Base-by-base conservation (phyloP, 53 echinoderm and acorn worm species). In the Luidia sarsii region DNA sequence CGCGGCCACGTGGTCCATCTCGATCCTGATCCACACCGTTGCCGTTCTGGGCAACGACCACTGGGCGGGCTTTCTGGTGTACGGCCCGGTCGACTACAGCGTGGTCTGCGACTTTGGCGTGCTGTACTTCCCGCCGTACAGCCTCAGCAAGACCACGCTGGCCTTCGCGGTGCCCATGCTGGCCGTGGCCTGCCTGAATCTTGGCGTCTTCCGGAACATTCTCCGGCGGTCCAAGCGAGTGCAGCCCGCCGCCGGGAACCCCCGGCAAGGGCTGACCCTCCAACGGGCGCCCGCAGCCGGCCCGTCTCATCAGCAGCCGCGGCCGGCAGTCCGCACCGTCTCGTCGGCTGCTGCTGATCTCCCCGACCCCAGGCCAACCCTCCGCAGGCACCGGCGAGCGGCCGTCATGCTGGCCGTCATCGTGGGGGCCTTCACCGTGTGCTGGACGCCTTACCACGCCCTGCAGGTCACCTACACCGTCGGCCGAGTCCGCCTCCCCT, bases 321-420 rank as follows among this genome's bases (percentile, higher is more conserved):
- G n/a, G n/a, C n/a, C n/a, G n/a, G n/a, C n/a, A n/a, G n/a, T n/a
- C n/a, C n/a, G n/a, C n/a, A n/a, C n/a, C n/a, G n/a, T n/a, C n/a
- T n/a, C n/a, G n/a, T n/a, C n/a, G n/a, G n/a, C n/a, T n/a, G n/a
- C n/a, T n/a, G n/a, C n/a, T n/a, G n/a, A n/a, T n/a, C 30, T 15
- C 2, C 63, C 13, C 3, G 59, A 71, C 46, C 61, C 59, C 70
- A 83, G 48, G 55, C 29, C 31, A 16, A 48, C 32, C 28, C 49
- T 61, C 32, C 60, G 25, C 23, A 70, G 36, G 29, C 71, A 83
- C 71, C 22, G 62, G 7, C 70, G 71, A 39, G 70, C 83, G 0
- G 83, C 83, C 33, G 48, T 59, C 25, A 83, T 71, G 7, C 39
- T 83, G 22, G 83, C 83, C 36, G n/a, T 83, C 3, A 83, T 83